Percentiles rank a stretch among this genome's conserved stretches.
Evolutionary conservation across 2,888 invertebrate species (phyloP).

Genomic region (Drosophila sordidula): DNA sequence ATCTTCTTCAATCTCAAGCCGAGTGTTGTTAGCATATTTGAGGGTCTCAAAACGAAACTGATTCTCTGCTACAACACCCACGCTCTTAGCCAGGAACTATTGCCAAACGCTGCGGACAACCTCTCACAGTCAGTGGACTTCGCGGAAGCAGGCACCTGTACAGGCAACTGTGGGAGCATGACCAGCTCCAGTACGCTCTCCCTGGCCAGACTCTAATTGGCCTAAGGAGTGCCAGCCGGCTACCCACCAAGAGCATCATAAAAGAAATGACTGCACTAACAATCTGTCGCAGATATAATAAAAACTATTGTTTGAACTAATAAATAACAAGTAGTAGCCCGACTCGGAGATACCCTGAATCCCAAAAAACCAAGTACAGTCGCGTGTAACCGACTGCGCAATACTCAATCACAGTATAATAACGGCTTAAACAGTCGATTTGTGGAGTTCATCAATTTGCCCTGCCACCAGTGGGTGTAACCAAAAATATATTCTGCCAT

Average conservation of each 20-base stretch:
- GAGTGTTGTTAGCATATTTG: constrained; percentile 92
- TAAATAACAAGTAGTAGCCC: too few species aligned
- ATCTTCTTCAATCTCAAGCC: constrained; percentile 94
- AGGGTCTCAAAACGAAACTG: constrained; percentile 86
- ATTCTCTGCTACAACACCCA: constrained; percentile 79
- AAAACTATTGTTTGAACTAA: too few species aligned
- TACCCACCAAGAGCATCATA: too few species aligned
- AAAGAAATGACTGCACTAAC: not conserved
- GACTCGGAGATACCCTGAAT: too few species aligned
- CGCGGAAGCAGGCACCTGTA: constrained; percentile 33
- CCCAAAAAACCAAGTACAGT: too few species aligned
- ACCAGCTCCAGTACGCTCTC: constrained; percentile 63
- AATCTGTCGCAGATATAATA: too few species aligned
- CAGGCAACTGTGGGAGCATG: constrained; percentile 65
- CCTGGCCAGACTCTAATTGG: constrained; percentile 35
- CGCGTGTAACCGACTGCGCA: too few species aligned
- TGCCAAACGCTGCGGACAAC: constrained; percentile 26
- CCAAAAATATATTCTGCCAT: too few species aligned
- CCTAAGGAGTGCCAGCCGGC: not conserved
- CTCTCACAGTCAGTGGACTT: constrained; percentile 61
- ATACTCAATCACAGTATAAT: too few species aligned
- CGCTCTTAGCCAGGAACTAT: constrained; percentile 65
- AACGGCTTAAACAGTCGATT: too few species aligned
- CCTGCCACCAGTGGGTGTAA: too few species aligned
- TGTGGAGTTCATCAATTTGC: too few species aligned